Percentiles rank a stretch among this genome's conserved stretches.
These are phyloP conservation scores for Nomada flava DNA, from an alignment of 2,888 invertebrate genomes.

Conservation along the genomic window DNA sequence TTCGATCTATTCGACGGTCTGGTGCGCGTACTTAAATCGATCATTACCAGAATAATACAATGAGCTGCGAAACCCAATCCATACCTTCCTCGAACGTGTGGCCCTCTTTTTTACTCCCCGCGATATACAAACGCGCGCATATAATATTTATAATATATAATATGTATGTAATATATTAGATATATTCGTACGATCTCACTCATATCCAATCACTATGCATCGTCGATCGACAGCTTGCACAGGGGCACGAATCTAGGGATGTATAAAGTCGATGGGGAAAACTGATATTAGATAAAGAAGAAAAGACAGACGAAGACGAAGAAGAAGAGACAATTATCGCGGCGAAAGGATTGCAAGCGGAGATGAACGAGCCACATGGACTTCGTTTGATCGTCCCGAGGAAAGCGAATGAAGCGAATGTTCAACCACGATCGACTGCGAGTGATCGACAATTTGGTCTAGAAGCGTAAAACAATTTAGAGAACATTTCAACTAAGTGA, in stretches of 20 bases:
- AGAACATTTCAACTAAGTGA: constrained; percentile 24
- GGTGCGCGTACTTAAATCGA: not conserved
- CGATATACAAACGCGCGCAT: constrained; percentile 74
- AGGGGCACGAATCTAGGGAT: constrained; percentile 14
- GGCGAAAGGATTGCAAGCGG: not conserved
- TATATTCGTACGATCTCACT: constrained; percentile 80
- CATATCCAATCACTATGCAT: constrained; percentile 79
- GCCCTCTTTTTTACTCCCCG: constrained; percentile 35
- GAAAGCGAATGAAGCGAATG: not conserved
- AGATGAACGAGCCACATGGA: not conserved
- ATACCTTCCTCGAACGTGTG: constrained; percentile 47
- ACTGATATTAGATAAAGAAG: not conserved
- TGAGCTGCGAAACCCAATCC: not conserved
- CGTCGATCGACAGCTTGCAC: constrained; percentile 56
- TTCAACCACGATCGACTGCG: not conserved
- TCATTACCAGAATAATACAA: constrained; percentile 17
- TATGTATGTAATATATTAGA: constrained; percentile 76
- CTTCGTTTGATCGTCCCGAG: too few relatives aligned
- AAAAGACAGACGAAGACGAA: not conserved
- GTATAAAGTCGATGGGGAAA: not conserved
- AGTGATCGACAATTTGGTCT: not conserved
- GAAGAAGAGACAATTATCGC: not conserved
- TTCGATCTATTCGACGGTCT: constrained; percentile 4
- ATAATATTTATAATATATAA: constrained; percentile 67
- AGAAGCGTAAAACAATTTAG: constrained; percentile 44